Base-by-base conservation (phyloP, 92 coral and sea anemone species). In the Paragorgia papillata region DNA sequence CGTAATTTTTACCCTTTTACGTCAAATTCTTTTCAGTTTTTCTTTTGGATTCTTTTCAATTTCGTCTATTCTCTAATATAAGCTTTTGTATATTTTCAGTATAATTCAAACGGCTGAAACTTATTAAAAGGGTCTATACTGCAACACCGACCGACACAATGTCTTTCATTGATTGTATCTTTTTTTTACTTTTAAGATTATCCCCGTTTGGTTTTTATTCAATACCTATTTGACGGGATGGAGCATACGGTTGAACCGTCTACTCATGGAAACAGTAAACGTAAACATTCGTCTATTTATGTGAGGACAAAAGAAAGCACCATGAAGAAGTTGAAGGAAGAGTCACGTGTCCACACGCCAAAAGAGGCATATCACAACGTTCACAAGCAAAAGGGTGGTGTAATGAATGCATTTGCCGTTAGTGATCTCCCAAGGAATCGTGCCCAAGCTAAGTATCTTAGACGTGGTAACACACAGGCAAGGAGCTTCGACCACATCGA, bases 381-480 rank as follows among this genome's bases (percentile, higher is more conserved):
- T 14, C 57, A 68, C 26, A 56, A 80, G 34, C 53, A 56, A 51
- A 64, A 28, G 32, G 78, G 84, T 20, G 84, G 84, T 12, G 61
- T 79, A 31, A 32, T 51, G 35, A 49, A 63, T 37, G 83, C 83
- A 49, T 66, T 75, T 15, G 58, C 84, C 30, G 65, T 79, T 33
- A 66, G 76, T 57, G 59, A 79, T 62, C 84, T 80, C 35, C 79
- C 79, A 68, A 73, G 79, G 32, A 80, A 69, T 61, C 64, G 69
- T 24, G 64, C 62, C 30, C 79, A 80, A 70, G 84, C 75, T 2
- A 67, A 68, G 39, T 57, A 80, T 43, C 49, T 57, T 33, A 56
- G 75, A 67, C 63, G 59, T 54, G 75, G 26, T 32, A 54, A 67
- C 49, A 33, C 79, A 28, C 67, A 68, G 35, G 44, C 69, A 30